Base-by-base conservation (phyloP, 2,888 invertebrate genomes). In the Smittia aterrima region DNA sequence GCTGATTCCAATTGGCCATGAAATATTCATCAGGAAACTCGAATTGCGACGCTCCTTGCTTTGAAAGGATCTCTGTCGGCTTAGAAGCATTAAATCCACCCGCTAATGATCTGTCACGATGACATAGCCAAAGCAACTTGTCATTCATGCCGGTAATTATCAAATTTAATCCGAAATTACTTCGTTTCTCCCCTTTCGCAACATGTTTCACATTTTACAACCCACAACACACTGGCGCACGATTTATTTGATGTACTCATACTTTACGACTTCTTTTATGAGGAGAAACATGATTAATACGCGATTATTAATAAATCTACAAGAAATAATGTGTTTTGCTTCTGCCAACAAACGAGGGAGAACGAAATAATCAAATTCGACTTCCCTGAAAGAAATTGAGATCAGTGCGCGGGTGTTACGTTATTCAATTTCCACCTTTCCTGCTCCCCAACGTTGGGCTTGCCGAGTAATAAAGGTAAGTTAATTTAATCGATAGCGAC, bases 281-380 rank as follows among this genome's bases (percentile, higher is more conserved):
- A 47, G 16, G 9, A 38, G 20, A 20, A 58, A 58, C 58, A 20
- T 58, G 58, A 58, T 58, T 58, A 58, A 58, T 58, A 58, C 4
- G 58, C 18, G 58, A 58, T 58, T 58, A 58, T 24, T 58, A 58
- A 58, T 58, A 58, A 58, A 20, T 3, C 58, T 22, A 58, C 58
- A 58, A 2, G 20, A 47, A 47, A 7, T 58, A 7, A 24, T 58
- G 58, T 9, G 53, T 47, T 16, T 2, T 58, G 24, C 24, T 20
- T 2, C 3, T 9, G 47, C 13, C 13, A 6, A 47, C 2, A 6
- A n/a, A 47, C 2, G 47, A 47, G 47, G 47, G 3, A 16, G 16
- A n/a, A 47, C 11, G 47, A 16, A 47, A 47, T 47, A 6, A 16
- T n/a, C 47, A 6, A n/a, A 47, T 6, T 47, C 16, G 47, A 32